Evolutionary conservation across 2,797 vertebrate genomes (phyloP).

Genomic region (Bovichtus diacanthus): DNA sequence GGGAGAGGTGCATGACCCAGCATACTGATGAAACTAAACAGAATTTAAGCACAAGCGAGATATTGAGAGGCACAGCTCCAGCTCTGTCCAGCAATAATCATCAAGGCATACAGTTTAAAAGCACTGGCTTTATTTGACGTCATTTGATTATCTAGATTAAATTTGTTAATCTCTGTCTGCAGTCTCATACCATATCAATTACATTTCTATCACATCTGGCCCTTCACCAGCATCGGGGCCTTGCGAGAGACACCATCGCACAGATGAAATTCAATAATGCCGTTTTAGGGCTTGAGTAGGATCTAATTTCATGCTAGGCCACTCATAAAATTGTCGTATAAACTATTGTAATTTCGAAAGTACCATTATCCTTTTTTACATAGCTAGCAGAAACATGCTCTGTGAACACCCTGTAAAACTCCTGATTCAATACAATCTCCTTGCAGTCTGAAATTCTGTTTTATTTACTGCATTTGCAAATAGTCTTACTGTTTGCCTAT

Average conservation of each 20-base stretch:
- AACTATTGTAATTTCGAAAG: constrained; percentile 76
- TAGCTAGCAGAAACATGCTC: constrained; percentile 45
- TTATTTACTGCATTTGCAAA: not conserved
- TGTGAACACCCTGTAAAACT: not conserved
- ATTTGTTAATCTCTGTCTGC: constrained; percentile 78
- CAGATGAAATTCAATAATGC: constrained; percentile 80
- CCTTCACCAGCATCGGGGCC: constrained; percentile 46
- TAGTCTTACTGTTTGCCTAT: not conserved
- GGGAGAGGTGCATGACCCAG: constrained; percentile 65
- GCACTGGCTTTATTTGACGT: constrained; percentile 48
- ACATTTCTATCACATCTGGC: constrained; percentile 78
- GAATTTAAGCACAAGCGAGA: not conserved
- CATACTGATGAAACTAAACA: constrained; percentile 73
- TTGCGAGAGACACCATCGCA: constrained; percentile 59
- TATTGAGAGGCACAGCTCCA: not conserved
- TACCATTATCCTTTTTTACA: constrained; percentile 61
- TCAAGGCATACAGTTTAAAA: constrained; percentile 30
- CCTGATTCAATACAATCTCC: constrained; percentile 1
- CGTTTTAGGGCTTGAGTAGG: constrained; percentile 73
- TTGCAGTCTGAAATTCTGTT: not conserved
- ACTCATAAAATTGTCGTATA: constrained; percentile 81
- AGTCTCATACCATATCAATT: constrained; percentile 69
- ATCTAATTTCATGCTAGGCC: constrained; percentile 86
- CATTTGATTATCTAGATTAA: constrained; percentile 77
- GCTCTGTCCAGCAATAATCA: constrained; percentile 23